Percentiles rank a stretch among this genome's conserved stretches.
These are phyloP conservation scores for Mionectes olivaceus DNA, from an alignment of 2,797 vertebrate genomes.

Conservation along the genomic window DNA sequence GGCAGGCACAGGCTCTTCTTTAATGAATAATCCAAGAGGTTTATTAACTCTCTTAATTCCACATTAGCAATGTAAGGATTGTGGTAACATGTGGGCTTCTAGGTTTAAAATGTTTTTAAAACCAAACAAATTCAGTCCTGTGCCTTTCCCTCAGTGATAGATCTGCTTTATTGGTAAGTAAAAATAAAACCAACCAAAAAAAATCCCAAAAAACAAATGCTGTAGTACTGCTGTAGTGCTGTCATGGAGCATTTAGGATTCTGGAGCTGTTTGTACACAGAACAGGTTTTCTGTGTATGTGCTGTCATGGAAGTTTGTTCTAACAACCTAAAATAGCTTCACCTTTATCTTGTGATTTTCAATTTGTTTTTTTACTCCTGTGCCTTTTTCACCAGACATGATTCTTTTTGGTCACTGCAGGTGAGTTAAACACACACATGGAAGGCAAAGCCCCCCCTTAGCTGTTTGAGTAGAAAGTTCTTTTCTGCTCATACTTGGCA, in stretches of 20 bases:
- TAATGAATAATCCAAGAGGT: background rate
- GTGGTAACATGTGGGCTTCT: background rate
- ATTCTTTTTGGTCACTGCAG: background rate
- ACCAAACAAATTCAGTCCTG: background rate
- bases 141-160: background rate
- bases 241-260: background rate
- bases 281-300: background rate
- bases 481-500: background rate
- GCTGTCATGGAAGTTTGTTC: background rate
- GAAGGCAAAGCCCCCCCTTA: background rate
- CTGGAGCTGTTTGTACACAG: background rate
- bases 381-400: background rate
- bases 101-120: background rate
- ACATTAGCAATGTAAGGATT: background rate
- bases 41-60: background rate
- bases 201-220: background rate
- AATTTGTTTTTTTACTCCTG: slow-evolving; percentile 1
- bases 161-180: background rate
- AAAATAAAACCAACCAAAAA: background rate
- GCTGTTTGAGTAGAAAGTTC: background rate
- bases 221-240: background rate
- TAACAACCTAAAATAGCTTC: background rate
- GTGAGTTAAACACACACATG: background rate
- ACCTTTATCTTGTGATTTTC: slow-evolving; percentile 18
- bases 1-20: background rate